A percentile compares a stretch with the other conserved stretches of the same genome.
Evolutionary conservation across 2,888 invertebrate genomes (phyloP).

Genomic region (Uropetala carovei): DNA sequence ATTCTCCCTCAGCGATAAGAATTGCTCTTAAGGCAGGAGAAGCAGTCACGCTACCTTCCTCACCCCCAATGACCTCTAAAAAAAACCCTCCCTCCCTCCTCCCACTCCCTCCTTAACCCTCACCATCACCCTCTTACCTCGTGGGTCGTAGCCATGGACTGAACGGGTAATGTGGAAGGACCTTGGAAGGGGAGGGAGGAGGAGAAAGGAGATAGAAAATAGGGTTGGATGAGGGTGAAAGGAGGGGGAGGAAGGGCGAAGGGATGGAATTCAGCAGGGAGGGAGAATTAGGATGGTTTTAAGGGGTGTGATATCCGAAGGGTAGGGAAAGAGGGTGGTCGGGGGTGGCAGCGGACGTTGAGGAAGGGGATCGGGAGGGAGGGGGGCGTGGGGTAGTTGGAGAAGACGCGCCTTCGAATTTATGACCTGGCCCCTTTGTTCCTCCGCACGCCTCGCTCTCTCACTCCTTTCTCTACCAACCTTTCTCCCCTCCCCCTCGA

Average conservation of each 20-base stretch:
- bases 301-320: slow-evolving; percentile 17
- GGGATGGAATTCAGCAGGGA: neutral
- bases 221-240: no score
- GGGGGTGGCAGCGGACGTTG: neutral
- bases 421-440: slow-evolving; percentile 47
- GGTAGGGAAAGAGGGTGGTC: neutral
- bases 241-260: neutral
- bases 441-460: slow-evolving; percentile 32
- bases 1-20: neutral
- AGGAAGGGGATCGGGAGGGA: neutral
- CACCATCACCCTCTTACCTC: neutral
- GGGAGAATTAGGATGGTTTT: slow-evolving; percentile 17
- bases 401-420: slow-evolving; percentile 40
- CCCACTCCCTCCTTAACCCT: neutral
- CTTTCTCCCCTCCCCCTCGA: neutral
- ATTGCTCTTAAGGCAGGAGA: neutral
- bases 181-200: neutral
- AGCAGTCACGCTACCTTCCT: slow-evolving; percentile 21
- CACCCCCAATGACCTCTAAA: neutral
- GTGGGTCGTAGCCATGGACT: neutral
- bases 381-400: slow-evolving; percentile 6
- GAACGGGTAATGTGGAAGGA: neutral
- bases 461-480: neutral
- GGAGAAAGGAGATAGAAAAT: neutral
- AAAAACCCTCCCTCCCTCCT: neutral